A percentile compares a stretch with the other conserved stretches of the same genome.
phyloP scores from a whole-genome alignment of 2,888 invertebrate genomes.

The Sesia apiformis region DNA sequence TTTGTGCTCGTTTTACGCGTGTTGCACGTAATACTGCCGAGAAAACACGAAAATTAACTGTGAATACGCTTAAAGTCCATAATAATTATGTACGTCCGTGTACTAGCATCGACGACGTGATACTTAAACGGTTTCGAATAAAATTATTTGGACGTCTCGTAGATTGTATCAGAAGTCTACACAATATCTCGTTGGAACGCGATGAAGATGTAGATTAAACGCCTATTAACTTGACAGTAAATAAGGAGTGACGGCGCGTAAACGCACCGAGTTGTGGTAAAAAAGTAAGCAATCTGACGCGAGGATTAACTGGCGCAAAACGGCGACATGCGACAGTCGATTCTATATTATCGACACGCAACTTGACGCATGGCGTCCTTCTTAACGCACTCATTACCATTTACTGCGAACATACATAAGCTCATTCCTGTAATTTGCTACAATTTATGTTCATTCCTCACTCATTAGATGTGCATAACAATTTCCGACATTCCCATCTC shows the following conservation, averaged over 20 bases:
- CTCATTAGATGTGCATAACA: conserved; percentile 5
- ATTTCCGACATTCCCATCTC: conserved; percentile 22
- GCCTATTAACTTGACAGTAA: conserved; percentile 24
- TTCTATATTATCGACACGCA: conserved; percentile 51
- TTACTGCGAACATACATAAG: conserved; percentile 17
- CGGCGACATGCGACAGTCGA: conserved; percentile 21
- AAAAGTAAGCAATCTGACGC: conserved; percentile 33
- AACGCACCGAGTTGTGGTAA: conserved; percentile 17
- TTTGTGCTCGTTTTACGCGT: conserved; percentile 6
- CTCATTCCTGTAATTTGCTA: conserved; percentile 26
- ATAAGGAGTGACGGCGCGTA: conserved; percentile 28
- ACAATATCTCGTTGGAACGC: conserved; percentile 11
- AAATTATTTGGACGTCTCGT: conserved; percentile 20
- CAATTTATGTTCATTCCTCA: not conserved
- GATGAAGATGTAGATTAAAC: conserved; percentile 40
- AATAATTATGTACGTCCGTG: too few relatives aligned
- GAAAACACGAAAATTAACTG: conserved; percentile 1
- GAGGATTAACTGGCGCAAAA: conserved; percentile 39
- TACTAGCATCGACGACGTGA: conserved; percentile 2
- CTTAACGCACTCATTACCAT: conserved; percentile 49
- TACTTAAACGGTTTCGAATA: conserved; percentile 2
- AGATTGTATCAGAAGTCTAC: conserved; percentile 23
- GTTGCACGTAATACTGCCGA: not conserved
- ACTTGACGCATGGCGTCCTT: conserved; percentile 48
- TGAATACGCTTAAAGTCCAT: too few relatives aligned